These are phyloP conservation scores for Mantis religiosa DNA, from an alignment of 2,888 invertebrate species.

Conservation along the genomic window DNA sequence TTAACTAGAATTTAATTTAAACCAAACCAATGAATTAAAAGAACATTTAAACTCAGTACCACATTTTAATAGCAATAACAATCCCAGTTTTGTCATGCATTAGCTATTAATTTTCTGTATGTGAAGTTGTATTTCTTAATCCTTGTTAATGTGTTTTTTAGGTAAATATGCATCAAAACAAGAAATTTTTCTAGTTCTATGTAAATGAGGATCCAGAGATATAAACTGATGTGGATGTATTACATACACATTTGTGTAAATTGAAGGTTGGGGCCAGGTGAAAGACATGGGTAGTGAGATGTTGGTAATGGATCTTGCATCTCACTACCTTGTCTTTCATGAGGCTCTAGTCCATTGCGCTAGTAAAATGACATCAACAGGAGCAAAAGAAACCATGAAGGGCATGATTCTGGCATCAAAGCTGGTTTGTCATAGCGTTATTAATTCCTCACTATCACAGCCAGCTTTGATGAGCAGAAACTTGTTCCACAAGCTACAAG, in stretches of 20 bases:
- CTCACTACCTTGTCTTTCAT: slow-evolving; percentile 99
- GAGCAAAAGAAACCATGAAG: slow-evolving; percentile 48
- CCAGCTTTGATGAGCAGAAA: slow-evolving; percentile 93
- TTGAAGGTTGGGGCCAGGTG: slow-evolving; percentile 47
- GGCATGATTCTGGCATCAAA: slow-evolving; percentile 67
- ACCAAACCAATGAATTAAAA: too few relatives aligned
- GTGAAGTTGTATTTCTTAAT: too few relatives aligned
- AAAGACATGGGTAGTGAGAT: slow-evolving; percentile 99
- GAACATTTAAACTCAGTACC: too few relatives aligned
- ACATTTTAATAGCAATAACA: too few relatives aligned
- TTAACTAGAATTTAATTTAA: too few relatives aligned
- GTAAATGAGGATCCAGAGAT: too few relatives aligned
- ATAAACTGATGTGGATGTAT: not conserved
- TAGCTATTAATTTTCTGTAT: too few relatives aligned
- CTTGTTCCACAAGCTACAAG: slow-evolving; percentile 43
- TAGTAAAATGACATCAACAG: not conserved
- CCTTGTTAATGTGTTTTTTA: too few relatives aligned
- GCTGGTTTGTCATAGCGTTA: slow-evolving; percentile 75
- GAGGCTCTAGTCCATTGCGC: slow-evolving; percentile 51
- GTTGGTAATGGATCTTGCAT: slow-evolving; percentile 61
- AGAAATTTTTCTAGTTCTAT: too few relatives aligned
- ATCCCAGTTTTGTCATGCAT: too few relatives aligned
- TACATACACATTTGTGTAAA: too few relatives aligned
- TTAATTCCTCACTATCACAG: slow-evolving; percentile 71
- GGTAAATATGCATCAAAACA: too few relatives aligned